These are phyloP conservation scores for Rhabdomys pumilio DNA, from an alignment of 2,797 vertebrate genomes.

Conservation along the genomic window DNA sequence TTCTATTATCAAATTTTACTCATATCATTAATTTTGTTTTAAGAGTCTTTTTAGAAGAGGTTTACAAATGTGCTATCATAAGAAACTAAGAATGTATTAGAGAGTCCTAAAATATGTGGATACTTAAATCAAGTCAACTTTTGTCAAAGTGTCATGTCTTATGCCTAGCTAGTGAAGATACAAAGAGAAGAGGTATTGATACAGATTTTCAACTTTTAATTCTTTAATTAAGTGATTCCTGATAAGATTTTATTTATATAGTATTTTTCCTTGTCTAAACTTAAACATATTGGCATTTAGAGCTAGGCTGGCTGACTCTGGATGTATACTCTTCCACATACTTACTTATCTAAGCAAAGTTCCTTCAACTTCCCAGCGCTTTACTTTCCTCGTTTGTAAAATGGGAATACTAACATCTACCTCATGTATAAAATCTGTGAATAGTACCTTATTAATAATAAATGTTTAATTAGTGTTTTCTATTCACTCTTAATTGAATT, in stretches of 20 bases:
- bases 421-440: constrained; percentile 20
- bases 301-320: not conserved
- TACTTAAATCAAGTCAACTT: constrained; percentile 2
- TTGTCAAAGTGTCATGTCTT: constrained; percentile 26
- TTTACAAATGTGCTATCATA: not conserved
- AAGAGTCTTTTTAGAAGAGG: constrained; percentile 51
- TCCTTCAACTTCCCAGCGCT: constrained; percentile 22
- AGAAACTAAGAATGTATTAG: constrained; percentile 16
- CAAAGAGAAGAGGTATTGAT: not conserved
- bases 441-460: constrained; percentile 6
- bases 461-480: not conserved
- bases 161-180: constrained; percentile 47
- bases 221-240: constrained; percentile 10
- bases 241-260: constrained; percentile 37
- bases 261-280: constrained; percentile 4
- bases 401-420: constrained; percentile 10
- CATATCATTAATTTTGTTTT: constrained; percentile 8
- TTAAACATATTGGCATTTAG: constrained; percentile 49
- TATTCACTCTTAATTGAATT: constrained; percentile 44
- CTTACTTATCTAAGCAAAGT: constrained; percentile 41
- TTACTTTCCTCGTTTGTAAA: constrained; percentile 71
- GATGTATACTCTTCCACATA: constrained; percentile 3
- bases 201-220: constrained; percentile 31
- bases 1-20: constrained; percentile 20
- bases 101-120: not conserved